phyloP scores from a whole-genome alignment of 2,888 invertebrate species.

The Galerucella calmariensis region DNA sequence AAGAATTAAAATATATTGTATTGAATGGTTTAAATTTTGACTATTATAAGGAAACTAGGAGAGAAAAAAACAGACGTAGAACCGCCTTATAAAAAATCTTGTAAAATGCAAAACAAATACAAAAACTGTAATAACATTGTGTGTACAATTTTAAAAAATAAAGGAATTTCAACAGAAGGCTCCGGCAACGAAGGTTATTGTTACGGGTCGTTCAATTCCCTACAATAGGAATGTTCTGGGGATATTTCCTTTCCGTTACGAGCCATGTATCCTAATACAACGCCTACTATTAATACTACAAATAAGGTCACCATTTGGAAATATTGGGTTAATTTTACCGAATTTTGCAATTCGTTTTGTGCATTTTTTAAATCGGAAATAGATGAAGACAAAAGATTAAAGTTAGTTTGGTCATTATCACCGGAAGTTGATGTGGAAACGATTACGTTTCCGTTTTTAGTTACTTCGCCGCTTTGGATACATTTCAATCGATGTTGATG shows the following conservation, averaged over 20 bases:
- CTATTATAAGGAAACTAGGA: too few species aligned
- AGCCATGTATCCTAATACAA: constrained; percentile 45
- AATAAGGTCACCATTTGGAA: constrained; percentile 68
- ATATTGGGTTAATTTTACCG: constrained; percentile 66
- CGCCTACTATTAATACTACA: constrained; percentile 61
- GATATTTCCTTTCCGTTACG: constrained; percentile 36
- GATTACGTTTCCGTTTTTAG: constrained; percentile 56
- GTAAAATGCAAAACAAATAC: constrained; percentile 50
- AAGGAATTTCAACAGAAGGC: constrained; percentile 49
- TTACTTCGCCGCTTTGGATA: constrained; percentile 65
- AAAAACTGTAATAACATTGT: constrained; percentile 53
- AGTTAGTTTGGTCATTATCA: constrained; percentile 50
- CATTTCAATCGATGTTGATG: constrained; percentile 82
- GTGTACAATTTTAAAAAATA: constrained; percentile 50
- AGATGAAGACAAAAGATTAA: constrained; percentile 55
- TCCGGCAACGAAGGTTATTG: constrained; percentile 58
- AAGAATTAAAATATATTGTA: too few species aligned
- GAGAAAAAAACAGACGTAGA: background rate
- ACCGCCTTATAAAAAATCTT: constrained; percentile 20
- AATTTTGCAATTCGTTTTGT: constrained; percentile 65
- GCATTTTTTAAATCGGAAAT: constrained; percentile 64
- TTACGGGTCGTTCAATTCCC: constrained; percentile 52
- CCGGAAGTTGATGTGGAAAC: constrained; percentile 20
- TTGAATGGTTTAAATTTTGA: too few species aligned
- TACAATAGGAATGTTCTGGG: constrained; percentile 45